Evolutionary conservation across 2,113 vertebrate genomes (phyloP), one percentile per base, ranked within the genome.

Genomic region (Euleptes europaea): DNA sequence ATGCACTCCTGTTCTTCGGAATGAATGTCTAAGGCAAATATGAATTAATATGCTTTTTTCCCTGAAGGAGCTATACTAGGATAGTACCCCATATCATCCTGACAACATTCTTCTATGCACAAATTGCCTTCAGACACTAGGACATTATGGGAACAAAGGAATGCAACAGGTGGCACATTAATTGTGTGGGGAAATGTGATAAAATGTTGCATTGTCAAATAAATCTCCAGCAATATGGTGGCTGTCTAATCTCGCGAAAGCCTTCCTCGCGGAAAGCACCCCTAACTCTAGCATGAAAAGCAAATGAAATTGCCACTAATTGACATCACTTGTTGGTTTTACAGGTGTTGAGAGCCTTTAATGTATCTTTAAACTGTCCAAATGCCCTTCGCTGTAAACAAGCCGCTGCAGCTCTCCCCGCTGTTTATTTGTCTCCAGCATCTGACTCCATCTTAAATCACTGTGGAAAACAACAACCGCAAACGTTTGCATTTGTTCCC

Each of bases 321-420:
- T 90, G 91, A 33, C 74, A 92, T 38, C 84, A 72, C n/a, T 90
- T 5, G 0, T 54, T 63, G 79, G 14, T 66, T 79, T 72, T 88
- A 38, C 85, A 94, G 88, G 84, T 92, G 86, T 89, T 91, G 6
- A 78, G 83, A 70, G 92, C 84, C 88, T 92, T 92, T 86, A 87
- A 85, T 75, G 14, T 73, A 17, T 79, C 84, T 93, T 91, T 83
- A 79, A 92, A 94, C 38, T 91, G 84, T 74, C 92, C 92, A 85
- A 77, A 86, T 73, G 78, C 76, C 82, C 87, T 66, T 65, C 76
- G 60, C 9, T 85, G 47, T 21, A 72, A 75, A 60, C 71, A 70
- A 70, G 35, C 88, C 84, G 23, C 89, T 86, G 81, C 78, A 77
- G 60, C 1, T 51, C 75, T 44, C 82, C 35, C 76, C 74, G 72